These are phyloP conservation scores for Thereuonema tuberculata DNA, from an alignment of 1,140 invertebrate species.

Conservation along the genomic window DNA sequence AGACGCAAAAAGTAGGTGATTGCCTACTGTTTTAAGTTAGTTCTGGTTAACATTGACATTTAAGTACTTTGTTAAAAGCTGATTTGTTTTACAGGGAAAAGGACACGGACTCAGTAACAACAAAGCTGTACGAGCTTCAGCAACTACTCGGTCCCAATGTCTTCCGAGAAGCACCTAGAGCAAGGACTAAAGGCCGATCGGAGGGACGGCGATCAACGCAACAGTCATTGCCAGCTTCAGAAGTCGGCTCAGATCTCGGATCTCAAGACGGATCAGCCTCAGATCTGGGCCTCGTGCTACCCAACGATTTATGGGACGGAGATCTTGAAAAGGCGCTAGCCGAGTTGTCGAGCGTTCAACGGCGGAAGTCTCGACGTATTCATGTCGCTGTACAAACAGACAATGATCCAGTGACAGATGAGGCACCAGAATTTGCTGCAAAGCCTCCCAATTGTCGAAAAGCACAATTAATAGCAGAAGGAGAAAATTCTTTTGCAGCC, in stretches of 20 bases:
- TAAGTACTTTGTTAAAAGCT: no score
- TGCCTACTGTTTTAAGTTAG: no score
- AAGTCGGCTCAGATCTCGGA: no score
- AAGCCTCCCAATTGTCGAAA: conserved; percentile 23
- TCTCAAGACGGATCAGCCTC: no score
- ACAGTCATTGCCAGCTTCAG: no score
- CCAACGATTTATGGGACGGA: background rate
- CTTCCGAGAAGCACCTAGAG: no score
- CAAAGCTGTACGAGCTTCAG: background rate
- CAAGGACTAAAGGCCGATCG: no score
- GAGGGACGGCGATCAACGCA: no score
- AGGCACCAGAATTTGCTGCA: conserved; percentile 23
- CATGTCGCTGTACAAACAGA: conserved; percentile 19
- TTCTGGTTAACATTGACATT: no score
- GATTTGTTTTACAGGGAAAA: background rate
- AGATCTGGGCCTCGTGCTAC: no score
- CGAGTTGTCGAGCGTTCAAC: background rate
- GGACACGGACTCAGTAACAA: background rate
- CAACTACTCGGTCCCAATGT: background rate
- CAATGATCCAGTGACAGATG: conserved; percentile 24
- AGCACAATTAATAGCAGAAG: conserved; percentile 20
- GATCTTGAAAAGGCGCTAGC: background rate
- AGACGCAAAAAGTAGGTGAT: no score
- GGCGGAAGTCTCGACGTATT: background rate
- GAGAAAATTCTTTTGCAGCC: conserved; percentile 16